Evolutionary conservation across 2,888 invertebrate genomes (phyloP), one percentile per base, ranked within the genome.

Genomic region (Apantesis nais): DNA sequence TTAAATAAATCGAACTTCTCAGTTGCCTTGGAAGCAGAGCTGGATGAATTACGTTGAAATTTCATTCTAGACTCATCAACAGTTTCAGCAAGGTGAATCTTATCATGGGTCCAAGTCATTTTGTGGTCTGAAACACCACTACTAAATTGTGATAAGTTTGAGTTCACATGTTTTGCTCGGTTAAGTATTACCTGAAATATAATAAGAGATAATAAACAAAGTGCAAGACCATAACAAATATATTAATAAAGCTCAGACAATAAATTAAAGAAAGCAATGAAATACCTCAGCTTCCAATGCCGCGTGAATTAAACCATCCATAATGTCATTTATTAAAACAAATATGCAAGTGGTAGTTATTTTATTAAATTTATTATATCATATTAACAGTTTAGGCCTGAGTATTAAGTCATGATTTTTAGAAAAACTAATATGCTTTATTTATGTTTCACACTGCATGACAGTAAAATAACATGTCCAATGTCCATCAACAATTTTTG

Each of bases 251-350:
- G 76, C 81, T 78, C 82, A 72, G 81, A 79, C 84, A 79, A 83
- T 80, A 82, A 83, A 85, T 80, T 86, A 81, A 86, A 85, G 87
- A 90, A 90, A 89, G 88, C 86, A 89, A 83, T 80, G 82, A 88
- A 90, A 88, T 92, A 93, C 95, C 95, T 95, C 94, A 90, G 95
- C 95, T 93, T 95, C 95, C 92, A 94, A 92, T 95, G 95, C 94
- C 93, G 95, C 94, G 94, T 95, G 94, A 94, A 94, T 94, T 94
- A 95, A 94, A 93, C 94, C 94, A 95, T 95, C 95, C 94, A 95
- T 95, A 94, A 90, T 95, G 94, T 93, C 92, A 94, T 93, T 93
- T 92, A 91, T 89, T 91, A 91, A 88, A 92, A 91, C 89, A 89
- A 92, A 89, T 93, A 89, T 90, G 85, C 90, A 87, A 90, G 87